These are phyloP conservation scores for Sebastes variabilis DNA, from an alignment of 2,797 vertebrate species.

Conservation along the genomic window DNA sequence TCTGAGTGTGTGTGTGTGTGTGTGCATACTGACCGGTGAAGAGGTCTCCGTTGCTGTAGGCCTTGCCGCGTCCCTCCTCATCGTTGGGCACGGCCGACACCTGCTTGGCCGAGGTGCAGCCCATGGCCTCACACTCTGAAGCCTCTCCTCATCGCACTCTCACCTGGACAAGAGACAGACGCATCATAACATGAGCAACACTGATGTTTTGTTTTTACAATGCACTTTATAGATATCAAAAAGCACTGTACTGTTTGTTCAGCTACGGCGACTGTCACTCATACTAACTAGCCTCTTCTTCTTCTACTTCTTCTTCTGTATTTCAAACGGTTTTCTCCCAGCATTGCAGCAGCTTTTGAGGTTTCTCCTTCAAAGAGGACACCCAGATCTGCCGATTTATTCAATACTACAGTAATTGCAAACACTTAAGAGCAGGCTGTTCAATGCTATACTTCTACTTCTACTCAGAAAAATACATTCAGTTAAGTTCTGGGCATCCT, in stretches of 20 bases:
- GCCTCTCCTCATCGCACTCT: slow-evolving; percentile 81
- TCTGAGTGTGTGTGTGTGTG: slow-evolving; percentile 19
- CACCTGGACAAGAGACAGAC: slow-evolving; percentile 65
- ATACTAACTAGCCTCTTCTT: background rate
- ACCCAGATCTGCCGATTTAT: background rate
- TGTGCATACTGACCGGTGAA: slow-evolving; percentile 89
- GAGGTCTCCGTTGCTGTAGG: slow-evolving; percentile 98
- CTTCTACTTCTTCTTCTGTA: no score
- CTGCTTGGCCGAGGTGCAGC: slow-evolving; percentile 99
- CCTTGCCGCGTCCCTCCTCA: slow-evolving; percentile 97
- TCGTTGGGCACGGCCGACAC: slow-evolving; percentile 99
- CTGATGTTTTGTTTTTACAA: background rate
- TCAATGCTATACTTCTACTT: background rate
- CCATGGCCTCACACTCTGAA: slow-evolving; percentile 93
- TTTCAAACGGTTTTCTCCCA: background rate
- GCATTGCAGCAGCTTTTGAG: background rate
- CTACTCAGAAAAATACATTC: background rate
- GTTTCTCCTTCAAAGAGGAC: background rate
- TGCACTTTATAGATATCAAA: background rate
- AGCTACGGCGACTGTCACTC: background rate
- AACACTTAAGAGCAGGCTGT: background rate
- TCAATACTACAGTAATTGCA: background rate
- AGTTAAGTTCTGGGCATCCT: background rate
- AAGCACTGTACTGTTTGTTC: background rate
- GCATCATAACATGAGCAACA: background rate